Base-by-base conservation (phyloP, 2,888 invertebrate species). In the Pristionchus arcanus region DNA sequence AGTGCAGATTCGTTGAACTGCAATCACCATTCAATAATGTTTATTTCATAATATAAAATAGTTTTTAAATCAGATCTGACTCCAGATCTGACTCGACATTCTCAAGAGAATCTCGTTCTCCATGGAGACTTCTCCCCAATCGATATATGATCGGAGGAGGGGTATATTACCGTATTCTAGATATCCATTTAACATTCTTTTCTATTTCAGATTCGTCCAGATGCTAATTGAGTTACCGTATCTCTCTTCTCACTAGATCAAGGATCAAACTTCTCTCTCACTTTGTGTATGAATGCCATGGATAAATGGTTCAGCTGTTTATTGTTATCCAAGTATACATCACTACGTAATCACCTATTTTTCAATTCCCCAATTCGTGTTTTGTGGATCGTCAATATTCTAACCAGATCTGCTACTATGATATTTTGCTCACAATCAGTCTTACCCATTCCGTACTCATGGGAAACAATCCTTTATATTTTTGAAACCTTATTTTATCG, bases 261-360 rank as follows among this genome's bases (percentile, higher is more conserved):
- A 77, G 25, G 77, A 77, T 77, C 77, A 77, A 13, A 25, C 34
- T 77, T 34, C 74, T 42, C 77, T 42, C 25, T 49, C 37, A 34
- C 42, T 77, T 42, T 77, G 42, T 77, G 42, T 77, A 77, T 49
- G 42, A 77, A n/a, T 77, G 77, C 77, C 25, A 77, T 42, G 77
- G 49, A 77, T 77, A 77, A 77, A 77, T 77, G 77, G 77, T 77
- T 77, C 77, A 77, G 37, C n/a, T 77, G 77, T 77, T 77, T 77
- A n/a, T 68, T 68, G n/a, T 25, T 31, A 15, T 13, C 68, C 49
- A 2, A 13, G 71, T 71, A 34, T 3, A 34, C 19, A 34, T 34
- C 3, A 13, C 71, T 28, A 71, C 19, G 34, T 7, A 71, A 31
- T 19, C 7, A 34, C 34, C 28, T n/a, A 71, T 34, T 16, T 0